Conservation (phyloP, 2,113 vertebrate genomes). For the Fregetta grallaria region DNA sequence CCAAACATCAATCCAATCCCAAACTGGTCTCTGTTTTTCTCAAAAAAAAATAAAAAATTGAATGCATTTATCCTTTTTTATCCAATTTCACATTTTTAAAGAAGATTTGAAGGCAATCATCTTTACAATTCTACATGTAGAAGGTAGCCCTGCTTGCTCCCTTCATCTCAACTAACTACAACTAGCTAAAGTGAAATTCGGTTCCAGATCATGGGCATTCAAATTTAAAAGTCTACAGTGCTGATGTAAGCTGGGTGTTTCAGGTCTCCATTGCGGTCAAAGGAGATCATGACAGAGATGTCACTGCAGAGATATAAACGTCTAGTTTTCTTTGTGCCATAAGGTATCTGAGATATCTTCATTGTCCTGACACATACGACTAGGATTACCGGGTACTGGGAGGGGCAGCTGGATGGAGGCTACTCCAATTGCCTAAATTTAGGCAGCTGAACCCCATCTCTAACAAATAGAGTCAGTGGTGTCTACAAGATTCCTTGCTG, state of each 20-base stretch:
- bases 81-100: constrained; percentile 32
- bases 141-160: not conserved
- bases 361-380: not conserved
- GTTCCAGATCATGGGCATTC: not conserved
- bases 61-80: not conserved
- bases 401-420: not conserved
- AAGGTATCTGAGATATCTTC: not conserved
- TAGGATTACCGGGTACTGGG: not conserved
- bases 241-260: not conserved
- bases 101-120: not conserved
- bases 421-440: not conserved
- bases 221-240: not conserved
- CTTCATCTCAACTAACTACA: not conserved
- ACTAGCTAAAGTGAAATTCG: not conserved
- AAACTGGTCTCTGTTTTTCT: not conserved
- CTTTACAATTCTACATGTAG: not conserved
- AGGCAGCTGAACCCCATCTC: not conserved
- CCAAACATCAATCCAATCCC: constrained; percentile 38
- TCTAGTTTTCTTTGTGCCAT: not conserved
- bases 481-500: not conserved
- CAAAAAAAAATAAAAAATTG: not conserved
- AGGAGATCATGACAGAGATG: not conserved
- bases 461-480: too few species aligned
- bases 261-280: accelerated
- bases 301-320: not conserved